Evolutionary conservation across 2,797 vertebrate species (phyloP).

Genomic region (Echiichthys vipera): DNA sequence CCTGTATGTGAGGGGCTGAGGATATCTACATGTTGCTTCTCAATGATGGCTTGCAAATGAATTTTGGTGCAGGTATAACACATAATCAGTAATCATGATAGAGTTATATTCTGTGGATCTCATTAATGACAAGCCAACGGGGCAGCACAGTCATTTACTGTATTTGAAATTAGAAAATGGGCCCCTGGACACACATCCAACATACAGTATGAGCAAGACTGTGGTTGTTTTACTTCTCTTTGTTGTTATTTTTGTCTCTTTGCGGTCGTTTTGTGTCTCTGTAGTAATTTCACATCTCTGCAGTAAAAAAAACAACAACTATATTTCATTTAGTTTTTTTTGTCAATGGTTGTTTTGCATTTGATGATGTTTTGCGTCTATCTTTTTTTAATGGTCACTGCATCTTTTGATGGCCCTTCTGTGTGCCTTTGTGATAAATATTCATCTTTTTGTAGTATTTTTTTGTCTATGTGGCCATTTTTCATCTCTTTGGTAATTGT

Average conservation of each 20-base stretch:
- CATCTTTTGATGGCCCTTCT: too few relatives aligned
- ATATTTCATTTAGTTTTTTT: too few relatives aligned
- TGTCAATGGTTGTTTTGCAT: background rate
- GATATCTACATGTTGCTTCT: background rate
- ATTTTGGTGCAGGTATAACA: background rate
- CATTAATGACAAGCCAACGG: background rate
- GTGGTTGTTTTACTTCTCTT: background rate
- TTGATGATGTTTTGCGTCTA: too few relatives aligned
- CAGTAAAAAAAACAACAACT: too few relatives aligned
- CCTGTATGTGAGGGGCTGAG: background rate
- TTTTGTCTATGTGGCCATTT: background rate
- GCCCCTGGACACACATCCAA: background rate
- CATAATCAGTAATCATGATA: background rate
- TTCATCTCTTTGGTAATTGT: too few relatives aligned
- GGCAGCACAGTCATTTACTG: background rate
- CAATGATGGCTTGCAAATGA: background rate
- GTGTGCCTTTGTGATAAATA: too few relatives aligned
- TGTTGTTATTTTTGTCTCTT: background rate
- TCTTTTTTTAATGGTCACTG: too few relatives aligned
- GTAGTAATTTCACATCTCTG: background rate
- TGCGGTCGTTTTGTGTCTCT: background rate
- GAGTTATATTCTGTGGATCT: background rate
- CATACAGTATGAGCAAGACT: too few relatives aligned
- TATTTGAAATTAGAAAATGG: background rate
- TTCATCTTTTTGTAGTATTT: background rate